Base-by-base conservation (phyloP, 2,797 vertebrate genomes). In the Luscinia megarhynchos region DNA sequence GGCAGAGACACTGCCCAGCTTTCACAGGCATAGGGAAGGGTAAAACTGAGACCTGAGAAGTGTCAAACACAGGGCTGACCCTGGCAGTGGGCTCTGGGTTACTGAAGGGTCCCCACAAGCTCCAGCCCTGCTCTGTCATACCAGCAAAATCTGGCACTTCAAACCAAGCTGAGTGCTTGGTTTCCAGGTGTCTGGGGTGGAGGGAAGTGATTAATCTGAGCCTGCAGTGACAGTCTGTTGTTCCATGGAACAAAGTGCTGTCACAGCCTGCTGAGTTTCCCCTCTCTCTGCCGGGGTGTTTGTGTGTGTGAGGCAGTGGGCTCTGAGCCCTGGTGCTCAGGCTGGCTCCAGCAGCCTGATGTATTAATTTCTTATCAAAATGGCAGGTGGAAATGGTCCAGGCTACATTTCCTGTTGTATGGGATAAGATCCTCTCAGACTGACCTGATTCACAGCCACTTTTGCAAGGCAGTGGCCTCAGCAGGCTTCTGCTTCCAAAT, bases 161-260 rank as follows among this genome's bases (percentile, higher is more conserved):
- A 29, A 51, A 51, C 50, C 27, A 29, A 94, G 89, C 69, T 92
- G 64, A 91, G 76, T 67, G 69, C 51, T 93, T 2, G 27, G 62
- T 95, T 95, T 95, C 91, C 83, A 91, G 80, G 59, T 79, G 89
- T 54, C 93, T 94, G 82, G 82, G 91, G 27, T 11, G 32, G 69
- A 84, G 95, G 95, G 91, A 95, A 96, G 89, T 96, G 95, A 95
- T 94, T 95, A 94, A 95, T 96, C 74, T 61, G 92, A 90, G 95
- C 58, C 77, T 88, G 92, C 92, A 93, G 51, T 20, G 53, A 67
- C 84, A 78, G 46, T 14, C 89, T 83, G n/a, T 93, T 96, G 94
- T 96, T 96, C 93, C 92, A 93, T 75, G 93, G 96, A 96, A 97
- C 89, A 95, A 97, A 84, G 41, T 0, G 1, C 70, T 54, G 89